phyloP scores from a whole-genome alignment of 2,888 invertebrate species.

The Stomorhina lunata region DNA sequence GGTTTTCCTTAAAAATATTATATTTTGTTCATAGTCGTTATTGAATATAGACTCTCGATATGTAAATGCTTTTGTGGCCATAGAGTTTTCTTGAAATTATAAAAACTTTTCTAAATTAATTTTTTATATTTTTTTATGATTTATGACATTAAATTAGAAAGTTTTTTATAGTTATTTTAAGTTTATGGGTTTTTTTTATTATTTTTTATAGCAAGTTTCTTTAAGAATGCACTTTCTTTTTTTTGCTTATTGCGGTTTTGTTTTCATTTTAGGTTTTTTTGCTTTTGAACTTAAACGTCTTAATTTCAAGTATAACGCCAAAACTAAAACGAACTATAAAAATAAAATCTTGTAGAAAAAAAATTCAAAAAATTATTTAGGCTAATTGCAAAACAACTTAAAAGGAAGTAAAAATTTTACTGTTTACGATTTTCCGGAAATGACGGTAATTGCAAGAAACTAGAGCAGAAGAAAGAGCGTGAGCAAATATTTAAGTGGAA shows the following conservation, averaged over 20 bases:
- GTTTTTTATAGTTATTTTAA: neutral
- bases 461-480: neutral
- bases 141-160: constrained; percentile 16
- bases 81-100: neutral
- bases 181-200: neutral
- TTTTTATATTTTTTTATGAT: constrained; percentile 2
- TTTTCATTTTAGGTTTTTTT: neutral
- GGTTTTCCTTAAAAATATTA: no score
- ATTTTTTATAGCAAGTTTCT: constrained; percentile 20
- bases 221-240: constrained; percentile 6
- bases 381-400: constrained; percentile 31
- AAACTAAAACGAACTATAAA: neutral
- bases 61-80: neutral
- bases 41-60: no score
- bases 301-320: neutral
- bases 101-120: constrained; percentile 2
- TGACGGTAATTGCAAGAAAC: neutral
- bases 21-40: no score
- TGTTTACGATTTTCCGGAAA: neutral
- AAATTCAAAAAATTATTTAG: constrained; percentile 5
- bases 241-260: neutral
- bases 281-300: neutral
- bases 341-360: neutral
- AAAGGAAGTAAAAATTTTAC: constrained; percentile 17
- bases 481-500: neutral